Evolutionary conservation across 2,797 vertebrate genomes (phyloP).

Genomic region (Coilia nasus): DNA sequence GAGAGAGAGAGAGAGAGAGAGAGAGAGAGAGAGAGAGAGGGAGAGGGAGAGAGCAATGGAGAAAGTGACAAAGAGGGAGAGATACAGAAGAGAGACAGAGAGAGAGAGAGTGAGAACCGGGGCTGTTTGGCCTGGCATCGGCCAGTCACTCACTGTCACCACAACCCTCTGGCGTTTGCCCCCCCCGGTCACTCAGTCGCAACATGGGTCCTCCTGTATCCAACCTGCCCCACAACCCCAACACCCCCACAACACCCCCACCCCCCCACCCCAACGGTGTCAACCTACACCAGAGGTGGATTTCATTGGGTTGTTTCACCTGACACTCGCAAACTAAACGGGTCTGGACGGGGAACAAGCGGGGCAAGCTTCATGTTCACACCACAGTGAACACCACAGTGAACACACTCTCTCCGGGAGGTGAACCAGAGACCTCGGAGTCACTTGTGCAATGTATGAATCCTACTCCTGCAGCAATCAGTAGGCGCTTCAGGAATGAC

Average conservation of each 20-base stretch:
- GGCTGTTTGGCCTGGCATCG: neutral
- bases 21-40: no score
- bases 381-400: neutral
- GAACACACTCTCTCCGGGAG: neutral
- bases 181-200: no score
- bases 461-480: neutral
- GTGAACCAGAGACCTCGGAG: neutral
- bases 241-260: neutral
- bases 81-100: no score
- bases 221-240: neutral
- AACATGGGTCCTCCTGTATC: neutral
- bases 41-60: no score
- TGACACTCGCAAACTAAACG: neutral
- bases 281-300: neutral
- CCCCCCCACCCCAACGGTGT: neutral
- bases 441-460: neutral
- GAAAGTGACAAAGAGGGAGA: no score
- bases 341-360: neutral
- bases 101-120: neutral
- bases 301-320: neutral
- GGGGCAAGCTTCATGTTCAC: neutral
- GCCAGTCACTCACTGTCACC: conserved; percentile 44
- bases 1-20: no score
- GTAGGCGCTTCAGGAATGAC: neutral
- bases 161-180: neutral